Conservation (phyloP, 2,113 vertebrate genomes). For the Neolamprologus brichardi region DNA sequence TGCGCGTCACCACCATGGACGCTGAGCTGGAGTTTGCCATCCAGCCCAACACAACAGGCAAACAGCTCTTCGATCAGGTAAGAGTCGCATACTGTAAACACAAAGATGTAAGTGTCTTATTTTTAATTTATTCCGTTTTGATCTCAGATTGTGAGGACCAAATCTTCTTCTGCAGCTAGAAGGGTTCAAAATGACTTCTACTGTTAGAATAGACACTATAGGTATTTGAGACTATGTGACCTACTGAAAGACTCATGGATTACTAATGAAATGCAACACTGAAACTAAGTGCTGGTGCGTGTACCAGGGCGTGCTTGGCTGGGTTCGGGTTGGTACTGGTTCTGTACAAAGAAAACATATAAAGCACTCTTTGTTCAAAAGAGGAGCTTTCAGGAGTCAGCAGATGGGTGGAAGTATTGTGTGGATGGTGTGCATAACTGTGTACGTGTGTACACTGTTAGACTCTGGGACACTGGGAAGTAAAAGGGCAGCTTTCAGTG, state of each 20-base stretch:
- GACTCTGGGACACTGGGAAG: background rate
- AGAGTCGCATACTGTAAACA: background rate
- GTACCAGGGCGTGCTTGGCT: constrained; percentile 14
- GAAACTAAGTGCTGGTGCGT: background rate
- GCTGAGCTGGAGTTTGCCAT: constrained; percentile 98
- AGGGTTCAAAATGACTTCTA: background rate
- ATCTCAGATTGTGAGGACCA: background rate
- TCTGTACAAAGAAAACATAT: constrained; percentile 2
- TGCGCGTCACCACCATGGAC: constrained; percentile 97
- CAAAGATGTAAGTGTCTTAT: background rate
- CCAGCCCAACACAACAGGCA: constrained; percentile 95
- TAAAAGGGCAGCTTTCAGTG: constrained; percentile 48
- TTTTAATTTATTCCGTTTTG: background rate
- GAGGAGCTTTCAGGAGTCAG: background rate
- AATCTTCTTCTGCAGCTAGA: background rate
- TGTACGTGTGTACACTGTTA: background rate
- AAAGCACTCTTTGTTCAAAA: constrained; percentile 28
- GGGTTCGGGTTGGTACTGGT: constrained; percentile 19
- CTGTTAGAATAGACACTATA: background rate
- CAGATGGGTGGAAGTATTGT: background rate
- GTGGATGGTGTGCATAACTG: background rate
- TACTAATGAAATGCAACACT: background rate
- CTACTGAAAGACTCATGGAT: background rate
- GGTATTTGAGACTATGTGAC: background rate
- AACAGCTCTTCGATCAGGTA: constrained; percentile 97